A percentile compares a stretch with the other conserved stretches of the same genome.
phyloP scores from a whole-genome alignment of 2,797 vertebrate species.

The Bradypodion pumilum region DNA sequence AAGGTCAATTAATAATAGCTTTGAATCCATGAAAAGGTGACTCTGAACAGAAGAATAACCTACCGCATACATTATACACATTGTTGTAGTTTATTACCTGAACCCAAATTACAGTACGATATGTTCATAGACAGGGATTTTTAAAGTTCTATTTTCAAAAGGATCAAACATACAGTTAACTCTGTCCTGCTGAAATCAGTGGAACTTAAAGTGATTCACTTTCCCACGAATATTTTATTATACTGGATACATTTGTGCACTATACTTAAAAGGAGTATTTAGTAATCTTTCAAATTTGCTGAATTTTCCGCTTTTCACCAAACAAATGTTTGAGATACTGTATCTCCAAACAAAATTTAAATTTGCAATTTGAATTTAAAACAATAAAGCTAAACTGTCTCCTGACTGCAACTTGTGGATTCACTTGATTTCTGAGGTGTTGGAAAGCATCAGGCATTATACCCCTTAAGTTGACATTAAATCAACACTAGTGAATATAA shows the following conservation, averaged over 20 bases:
- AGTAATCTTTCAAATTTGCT: neutral
- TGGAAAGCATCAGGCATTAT: no score
- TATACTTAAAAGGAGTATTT: neutral
- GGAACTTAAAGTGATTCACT: neutral
- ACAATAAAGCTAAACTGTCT: neutral
- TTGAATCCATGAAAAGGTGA: conserved; percentile 31
- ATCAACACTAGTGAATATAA: no score
- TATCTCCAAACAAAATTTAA: neutral
- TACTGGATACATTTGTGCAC: neutral
- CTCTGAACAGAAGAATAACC: conserved; percentile 7
- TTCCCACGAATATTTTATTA: neutral
- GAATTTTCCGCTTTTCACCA: neutral
- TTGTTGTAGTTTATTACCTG: conserved; percentile 1
- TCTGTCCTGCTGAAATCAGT: neutral
- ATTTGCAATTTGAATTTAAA: neutral
- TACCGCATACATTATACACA: neutral
- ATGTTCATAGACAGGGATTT: neutral
- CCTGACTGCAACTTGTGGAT: no score
- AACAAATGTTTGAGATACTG: neutral
- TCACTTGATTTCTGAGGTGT: no score
- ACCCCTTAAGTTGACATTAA: no score
- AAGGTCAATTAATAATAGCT: conserved; percentile 53
- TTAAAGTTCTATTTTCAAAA: neutral
- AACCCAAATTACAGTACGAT: neutral
- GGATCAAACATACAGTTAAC: neutral